Conservation (phyloP, 2,797 vertebrate species). For the Poecilia gillii region DNA sequence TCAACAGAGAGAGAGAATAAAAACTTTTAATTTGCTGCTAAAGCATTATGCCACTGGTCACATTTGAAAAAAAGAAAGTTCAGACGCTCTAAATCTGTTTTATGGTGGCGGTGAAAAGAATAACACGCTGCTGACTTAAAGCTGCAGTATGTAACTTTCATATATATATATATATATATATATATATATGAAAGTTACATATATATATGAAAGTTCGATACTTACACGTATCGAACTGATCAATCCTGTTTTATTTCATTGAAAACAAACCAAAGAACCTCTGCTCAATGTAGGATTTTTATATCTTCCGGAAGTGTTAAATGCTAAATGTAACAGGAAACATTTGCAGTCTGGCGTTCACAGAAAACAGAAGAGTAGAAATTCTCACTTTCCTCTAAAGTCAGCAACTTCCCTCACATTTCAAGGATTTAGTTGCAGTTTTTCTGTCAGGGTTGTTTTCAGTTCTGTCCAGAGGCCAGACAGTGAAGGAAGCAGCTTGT, state of each 20-base stretch:
- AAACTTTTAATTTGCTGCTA: too few species aligned
- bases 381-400: neutral
- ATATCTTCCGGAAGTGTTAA: neutral
- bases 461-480: neutral
- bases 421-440: neutral
- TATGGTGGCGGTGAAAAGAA: too few species aligned
- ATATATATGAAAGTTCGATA: too few species aligned
- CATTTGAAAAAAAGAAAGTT: too few species aligned
- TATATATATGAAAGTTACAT: too few species aligned
- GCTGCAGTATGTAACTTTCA: too few species aligned
- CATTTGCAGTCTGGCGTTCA: neutral
- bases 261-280: too few species aligned
- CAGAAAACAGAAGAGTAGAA: neutral
- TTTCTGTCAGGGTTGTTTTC: neutral
- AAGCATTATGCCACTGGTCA: too few species aligned
- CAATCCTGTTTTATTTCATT: neutral
- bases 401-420: neutral
- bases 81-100: too few species aligned
- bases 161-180: too few species aligned
- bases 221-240: neutral
- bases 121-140: too few species aligned
- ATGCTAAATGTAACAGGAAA: neutral
- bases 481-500: neutral
- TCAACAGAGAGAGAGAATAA: too few species aligned
- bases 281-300: neutral